Evolutionary conservation across 2,797 vertebrate species (phyloP).

Genomic region (Gadopsis marmoratus): DNA sequence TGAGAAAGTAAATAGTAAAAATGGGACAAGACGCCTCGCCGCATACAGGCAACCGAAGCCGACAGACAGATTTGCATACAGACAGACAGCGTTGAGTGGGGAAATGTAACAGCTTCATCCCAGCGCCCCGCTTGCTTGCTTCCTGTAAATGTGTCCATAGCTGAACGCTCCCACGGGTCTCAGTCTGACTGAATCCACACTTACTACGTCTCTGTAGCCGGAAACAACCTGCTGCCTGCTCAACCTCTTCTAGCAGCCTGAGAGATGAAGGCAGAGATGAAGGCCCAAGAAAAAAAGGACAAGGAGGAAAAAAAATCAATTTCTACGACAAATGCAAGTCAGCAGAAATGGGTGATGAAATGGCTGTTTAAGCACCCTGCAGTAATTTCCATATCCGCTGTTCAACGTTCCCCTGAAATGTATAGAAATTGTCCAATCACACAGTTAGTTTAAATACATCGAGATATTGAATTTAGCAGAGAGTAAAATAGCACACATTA

Average conservation of each 20-base stretch:
- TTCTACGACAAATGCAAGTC: constrained; percentile 70
- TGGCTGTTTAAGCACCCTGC: constrained; percentile 70
- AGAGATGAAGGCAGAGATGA: constrained; percentile 50
- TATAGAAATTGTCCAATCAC: constrained; percentile 25
- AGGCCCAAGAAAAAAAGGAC: constrained; percentile 29
- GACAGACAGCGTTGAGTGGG: constrained; percentile 41
- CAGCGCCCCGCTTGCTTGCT: constrained; percentile 27
- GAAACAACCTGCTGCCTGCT: constrained; percentile 51
- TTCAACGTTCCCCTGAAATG: constrained; percentile 32
- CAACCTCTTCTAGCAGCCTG: constrained; percentile 40
- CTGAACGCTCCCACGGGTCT: constrained; percentile 57
- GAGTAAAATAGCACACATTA: constrained; percentile 13
- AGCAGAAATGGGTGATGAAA: constrained; percentile 74
- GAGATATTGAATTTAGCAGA: constrained; percentile 16
- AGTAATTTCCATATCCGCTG: constrained; percentile 63
- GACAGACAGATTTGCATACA: constrained; percentile 57
- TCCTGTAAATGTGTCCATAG: constrained; percentile 67
- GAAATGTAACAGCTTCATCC: constrained; percentile 50
- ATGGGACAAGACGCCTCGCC: constrained; percentile 54
- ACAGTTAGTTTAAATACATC: constrained; percentile 17
- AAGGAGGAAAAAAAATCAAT: constrained; percentile 58
- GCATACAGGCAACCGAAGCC: constrained; percentile 39
- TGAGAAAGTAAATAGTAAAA: constrained; percentile 81
- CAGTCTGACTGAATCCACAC: constrained; percentile 52
- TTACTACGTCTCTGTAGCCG: constrained; percentile 52